Base-by-base conservation (phyloP, 2,888 invertebrate species). In the Dicranocentrus wangi region DNA sequence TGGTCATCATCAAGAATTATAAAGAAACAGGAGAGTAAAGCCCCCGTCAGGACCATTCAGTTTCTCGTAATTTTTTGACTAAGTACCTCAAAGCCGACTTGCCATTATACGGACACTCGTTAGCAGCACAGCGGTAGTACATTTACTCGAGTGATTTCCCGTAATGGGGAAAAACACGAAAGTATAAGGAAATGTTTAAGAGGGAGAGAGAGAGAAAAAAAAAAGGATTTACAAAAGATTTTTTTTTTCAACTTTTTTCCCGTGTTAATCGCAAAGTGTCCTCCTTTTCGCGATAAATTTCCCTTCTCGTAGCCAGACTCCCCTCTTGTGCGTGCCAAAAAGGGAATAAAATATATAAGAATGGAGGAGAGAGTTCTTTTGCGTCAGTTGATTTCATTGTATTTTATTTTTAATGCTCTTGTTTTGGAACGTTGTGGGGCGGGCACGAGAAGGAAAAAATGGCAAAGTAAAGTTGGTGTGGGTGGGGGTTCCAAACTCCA, bases 251-350 rank as follows among this genome's bases (percentile, higher is more conserved):
- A 63, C 77, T 78, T 58, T 65, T 78, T 79, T 66, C 66, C 58
- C 79, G 70, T 79, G 65, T 71, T 79, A 79, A 79, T 79, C 71
- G 71, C 65, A 79, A 79, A 79, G 39, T 68, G 79, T 71, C 79
- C 79, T 79, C 79, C 79, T 79, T 71, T 58, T 71, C 58, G 47
- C 66, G 65, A 79, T 79, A 79, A 79, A 79, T 79, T 79, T 63
- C 32, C 61, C 19, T 42, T 39, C 32, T n/a, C 51, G 8, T 25
- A 32, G 42, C 42, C 27, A n/a, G 39, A 43, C 32, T 10, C 51
- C 42, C 51, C 70, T 70, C 53, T 76, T 61, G 47, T 60, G 68
- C 68, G 68, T 76, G 76, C 76, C 76, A 76, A 68, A 60, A 60
- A 68, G 27, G 19, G 63, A 47, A 60, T 42, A 61, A 75, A 65